These are phyloP conservation scores for Brachionus calyciflorus DNA, from an alignment of 1,140 invertebrate species.

Conservation along the genomic window DNA sequence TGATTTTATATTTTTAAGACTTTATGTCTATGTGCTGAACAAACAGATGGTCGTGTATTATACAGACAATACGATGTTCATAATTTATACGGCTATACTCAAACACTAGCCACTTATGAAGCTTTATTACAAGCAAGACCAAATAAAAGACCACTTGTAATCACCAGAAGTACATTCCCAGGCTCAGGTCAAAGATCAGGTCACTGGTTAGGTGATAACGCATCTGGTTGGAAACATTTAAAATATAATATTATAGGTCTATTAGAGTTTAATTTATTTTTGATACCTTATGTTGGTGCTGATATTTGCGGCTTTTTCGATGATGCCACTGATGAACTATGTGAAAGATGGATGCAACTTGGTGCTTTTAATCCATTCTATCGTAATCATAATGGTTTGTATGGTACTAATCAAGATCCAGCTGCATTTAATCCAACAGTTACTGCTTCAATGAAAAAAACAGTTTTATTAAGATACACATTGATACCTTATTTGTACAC, in stretches of 20 bases:
- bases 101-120: slow-evolving; percentile 61
- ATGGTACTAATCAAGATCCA: slow-evolving; percentile 53
- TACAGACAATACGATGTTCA: slow-evolving; percentile 64
- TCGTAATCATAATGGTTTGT: slow-evolving; percentile 56
- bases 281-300: slow-evolving; percentile 72
- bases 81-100: slow-evolving; percentile 70
- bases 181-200: slow-evolving; percentile 75
- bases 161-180: slow-evolving; percentile 77
- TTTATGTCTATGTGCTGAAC: slow-evolving; percentile 76
- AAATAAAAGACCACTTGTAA: slow-evolving; percentile 66
- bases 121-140: slow-evolving; percentile 28
- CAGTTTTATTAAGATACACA: slow-evolving; percentile 69
- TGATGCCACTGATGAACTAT: slow-evolving; percentile 69
- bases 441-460: slow-evolving; percentile 57
- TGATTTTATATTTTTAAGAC: slow-evolving; percentile 60
- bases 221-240: slow-evolving; percentile 55
- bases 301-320: slow-evolving; percentile 85
- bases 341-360: slow-evolving; percentile 62
- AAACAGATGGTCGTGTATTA: slow-evolving; percentile 61
- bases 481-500: slow-evolving; percentile 80
- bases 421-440: slow-evolving; percentile 44
- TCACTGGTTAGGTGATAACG: slow-evolving; percentile 77
- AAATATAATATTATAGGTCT: slow-evolving; percentile 55
- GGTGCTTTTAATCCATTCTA: slow-evolving; percentile 64
- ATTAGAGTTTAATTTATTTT: slow-evolving; percentile 58